phyloP scores from a whole-genome alignment of 2,888 invertebrate species.

The Incurvaria masculella region DNA sequence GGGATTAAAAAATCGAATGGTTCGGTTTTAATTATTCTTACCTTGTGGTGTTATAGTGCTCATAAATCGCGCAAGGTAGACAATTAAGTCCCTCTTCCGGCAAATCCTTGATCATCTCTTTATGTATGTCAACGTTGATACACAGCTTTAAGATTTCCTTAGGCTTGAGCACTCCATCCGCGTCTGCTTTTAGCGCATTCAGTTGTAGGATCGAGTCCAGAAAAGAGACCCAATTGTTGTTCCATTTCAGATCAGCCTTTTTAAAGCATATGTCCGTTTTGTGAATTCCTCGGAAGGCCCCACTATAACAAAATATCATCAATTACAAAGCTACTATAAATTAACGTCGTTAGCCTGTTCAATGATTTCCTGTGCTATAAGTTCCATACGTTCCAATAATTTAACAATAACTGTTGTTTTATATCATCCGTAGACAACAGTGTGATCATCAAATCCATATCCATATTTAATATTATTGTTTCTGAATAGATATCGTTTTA shows the following conservation, averaged over 20 bases:
- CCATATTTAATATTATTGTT: too few species aligned
- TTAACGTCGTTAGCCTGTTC: too few species aligned
- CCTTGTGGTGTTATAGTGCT: constrained; percentile 21
- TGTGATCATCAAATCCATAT: too few species aligned
- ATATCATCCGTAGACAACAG: too few species aligned
- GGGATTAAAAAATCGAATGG: too few species aligned
- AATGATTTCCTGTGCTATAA: too few species aligned
- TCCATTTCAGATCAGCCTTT: constrained; percentile 54
- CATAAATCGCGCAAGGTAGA: constrained; percentile 14
- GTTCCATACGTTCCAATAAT: too few species aligned
- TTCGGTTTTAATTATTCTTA: too few species aligned
- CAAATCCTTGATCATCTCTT: constrained; percentile 9
- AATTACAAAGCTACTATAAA: constrained; percentile 2
- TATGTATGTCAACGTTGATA: constrained; percentile 23
- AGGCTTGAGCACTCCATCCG: constrained; percentile 61
- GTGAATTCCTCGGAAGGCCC: constrained; percentile 26
- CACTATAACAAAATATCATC: constrained; percentile 19
- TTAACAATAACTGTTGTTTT: too few species aligned
- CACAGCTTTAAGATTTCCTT: constrained; percentile 30
- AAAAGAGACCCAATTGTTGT: constrained; percentile 75
- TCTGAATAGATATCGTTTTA: too few species aligned
- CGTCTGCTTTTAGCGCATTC: constrained; percentile 58
- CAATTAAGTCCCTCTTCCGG: constrained; percentile 3
- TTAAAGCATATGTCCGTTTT: constrained; percentile 22
- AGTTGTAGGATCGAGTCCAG: constrained; percentile 82